Evolutionary conservation across 2,113 vertebrate species (phyloP).

Genomic region (Butorides virescens): DNA sequence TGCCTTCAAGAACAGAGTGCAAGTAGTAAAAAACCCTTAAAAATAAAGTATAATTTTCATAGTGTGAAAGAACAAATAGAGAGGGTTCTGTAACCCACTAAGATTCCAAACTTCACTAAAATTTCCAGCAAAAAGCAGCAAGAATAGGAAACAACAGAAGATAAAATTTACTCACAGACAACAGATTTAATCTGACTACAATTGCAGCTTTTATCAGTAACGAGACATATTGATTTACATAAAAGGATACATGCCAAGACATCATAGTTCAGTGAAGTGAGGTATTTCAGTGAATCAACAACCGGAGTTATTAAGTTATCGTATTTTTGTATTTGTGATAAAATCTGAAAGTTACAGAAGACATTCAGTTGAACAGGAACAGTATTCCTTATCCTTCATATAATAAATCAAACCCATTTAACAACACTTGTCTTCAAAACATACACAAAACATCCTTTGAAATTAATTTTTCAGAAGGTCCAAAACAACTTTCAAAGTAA

Average conservation of each 20-base stretch:
- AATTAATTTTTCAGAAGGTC: not conserved
- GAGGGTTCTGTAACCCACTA: not conserved
- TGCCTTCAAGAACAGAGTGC: not conserved
- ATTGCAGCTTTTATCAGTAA: not conserved
- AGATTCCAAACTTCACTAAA: not conserved
- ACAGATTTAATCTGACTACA: not conserved
- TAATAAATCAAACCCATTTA: not conserved
- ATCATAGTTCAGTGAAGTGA: slow-evolving; percentile 98
- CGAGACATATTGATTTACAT: not conserved
- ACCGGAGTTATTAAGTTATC: slow-evolving; percentile 98
- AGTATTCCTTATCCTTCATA: not conserved
- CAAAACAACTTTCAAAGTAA: not conserved
- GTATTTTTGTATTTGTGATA: slow-evolving; percentile 98
- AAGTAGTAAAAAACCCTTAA: not conserved
- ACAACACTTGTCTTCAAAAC: not conserved
- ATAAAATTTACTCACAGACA: not conserved
- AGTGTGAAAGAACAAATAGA: not conserved
- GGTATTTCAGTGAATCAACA: slow-evolving; percentile 98
- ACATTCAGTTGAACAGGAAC: not conserved
- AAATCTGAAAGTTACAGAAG: slow-evolving; percentile 80
- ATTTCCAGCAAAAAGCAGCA: not conserved
- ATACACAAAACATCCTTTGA: not conserved
- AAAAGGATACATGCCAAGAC: slow-evolving; percentile 98
- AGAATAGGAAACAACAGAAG: not conserved
- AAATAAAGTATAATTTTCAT: not conserved